phyloP scores from a whole-genome alignment of 2,113 vertebrate species.

The Cariama cristata region DNA sequence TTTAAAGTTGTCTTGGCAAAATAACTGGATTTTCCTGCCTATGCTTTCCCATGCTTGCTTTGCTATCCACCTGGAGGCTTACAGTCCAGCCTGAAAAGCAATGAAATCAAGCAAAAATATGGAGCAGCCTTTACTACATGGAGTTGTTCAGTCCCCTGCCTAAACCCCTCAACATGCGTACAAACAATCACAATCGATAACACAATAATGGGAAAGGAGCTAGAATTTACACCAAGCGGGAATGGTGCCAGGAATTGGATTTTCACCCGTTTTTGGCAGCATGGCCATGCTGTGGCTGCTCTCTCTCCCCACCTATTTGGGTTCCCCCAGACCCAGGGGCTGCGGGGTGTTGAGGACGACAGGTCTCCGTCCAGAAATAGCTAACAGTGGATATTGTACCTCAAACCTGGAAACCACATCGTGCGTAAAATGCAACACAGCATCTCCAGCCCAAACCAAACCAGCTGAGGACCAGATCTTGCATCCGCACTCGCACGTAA shows the following conservation, averaged over 20 bases:
- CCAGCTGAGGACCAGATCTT: background rate
- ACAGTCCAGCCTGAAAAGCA: background rate
- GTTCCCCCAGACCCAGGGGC: rapidly evolving
- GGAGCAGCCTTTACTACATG: background rate
- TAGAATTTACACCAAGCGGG: too few relatives aligned
- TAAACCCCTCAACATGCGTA: rapidly evolving
- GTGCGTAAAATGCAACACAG: rapidly evolving
- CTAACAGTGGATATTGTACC: background rate
- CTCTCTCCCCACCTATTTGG: rapidly evolving
- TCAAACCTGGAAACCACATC: background rate
- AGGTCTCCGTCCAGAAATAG: background rate
- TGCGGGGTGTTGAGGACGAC: background rate
- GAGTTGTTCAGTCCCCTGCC: background rate
- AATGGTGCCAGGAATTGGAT: rapidly evolving
- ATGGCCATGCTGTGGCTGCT: rapidly evolving
- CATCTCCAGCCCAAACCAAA: background rate
- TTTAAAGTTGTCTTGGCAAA: background rate
- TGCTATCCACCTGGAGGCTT: background rate
- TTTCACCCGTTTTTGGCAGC: background rate
- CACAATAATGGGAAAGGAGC: rapidly evolving
- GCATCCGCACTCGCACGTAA: rapidly evolving
- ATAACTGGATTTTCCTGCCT: background rate
- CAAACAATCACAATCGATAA: too few relatives aligned
- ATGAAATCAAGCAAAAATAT: background rate
- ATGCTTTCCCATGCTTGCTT: background rate